Evolutionary conservation across 2,888 invertebrate species (phyloP), one percentile per base, ranked within the genome.

Genomic region (Stenurella melanura): DNA sequence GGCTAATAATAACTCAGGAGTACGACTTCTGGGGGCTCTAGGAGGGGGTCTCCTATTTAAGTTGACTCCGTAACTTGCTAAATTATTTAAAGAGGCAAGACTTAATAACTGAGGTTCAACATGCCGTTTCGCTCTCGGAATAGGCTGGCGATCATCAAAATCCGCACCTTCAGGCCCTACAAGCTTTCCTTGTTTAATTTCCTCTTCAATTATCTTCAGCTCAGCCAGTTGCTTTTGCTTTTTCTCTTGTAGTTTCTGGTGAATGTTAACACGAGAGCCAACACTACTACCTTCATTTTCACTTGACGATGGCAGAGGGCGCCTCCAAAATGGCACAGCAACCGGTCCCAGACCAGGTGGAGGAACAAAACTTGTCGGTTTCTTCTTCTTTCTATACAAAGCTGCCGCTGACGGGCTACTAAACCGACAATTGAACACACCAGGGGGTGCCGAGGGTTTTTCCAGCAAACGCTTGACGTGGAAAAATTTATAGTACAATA

Each of bases 351-450:
- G 80, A 54, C 87, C 83, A 0, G 81, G 80, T 0, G 96, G 96
- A 0, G 96, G 96, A 4, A 96, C 94, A 88, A 96, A 96, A 0
- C 94, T 93, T 0, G 96, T 96, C n/a, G 96, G 96, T 88, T 96
- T 96, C 88, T 97, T 97, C 90, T 96, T 96, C 88, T 96, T 96
- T 26, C 96, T 91, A 76, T 88, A 88, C 11, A 88, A 80, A 18
- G 88, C 80, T 5, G 86, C 86, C 4, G 88, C 86, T 4, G 88
- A 85, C 0, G 96, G 95, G 87, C 96, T 96, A 3, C 93, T 92
- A 69, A 97, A 96, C 57, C 96, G 92, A 86, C 97, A 96, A 88
- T 96, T 97, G 88, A 97, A 97, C n/a, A 97, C 96, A 0, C 96
- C 96, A 0, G 96, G 95, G 34, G 88, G 88, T 30, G 86, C 86